phyloP scores from a whole-genome alignment of 2,113 vertebrate genomes.

The Stegastes partitus region DNA sequence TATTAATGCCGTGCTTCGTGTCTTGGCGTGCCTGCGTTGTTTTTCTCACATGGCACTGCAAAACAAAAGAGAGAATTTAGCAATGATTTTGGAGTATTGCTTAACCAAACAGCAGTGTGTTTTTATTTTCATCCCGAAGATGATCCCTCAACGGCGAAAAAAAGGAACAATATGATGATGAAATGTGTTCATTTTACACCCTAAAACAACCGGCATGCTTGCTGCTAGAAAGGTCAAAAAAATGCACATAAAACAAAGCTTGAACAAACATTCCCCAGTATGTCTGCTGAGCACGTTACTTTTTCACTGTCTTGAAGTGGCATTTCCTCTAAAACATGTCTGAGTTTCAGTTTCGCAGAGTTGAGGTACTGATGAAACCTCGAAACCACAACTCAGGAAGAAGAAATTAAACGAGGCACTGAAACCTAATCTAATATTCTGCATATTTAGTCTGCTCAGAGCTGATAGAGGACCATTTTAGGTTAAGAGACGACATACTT shows the following conservation, averaged over 20 bases:
- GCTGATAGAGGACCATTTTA: neutral
- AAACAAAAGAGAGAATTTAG: constrained; percentile 58
- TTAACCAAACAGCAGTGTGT: neutral
- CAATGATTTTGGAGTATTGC: constrained; percentile 44
- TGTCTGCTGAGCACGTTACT: constrained; percentile 28
- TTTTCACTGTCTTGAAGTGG: constrained; percentile 30
- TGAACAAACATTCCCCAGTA: constrained; percentile 32
- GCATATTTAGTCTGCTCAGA: constrained; percentile 3
- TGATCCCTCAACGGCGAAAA: constrained; percentile 22
- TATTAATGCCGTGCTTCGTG: constrained; percentile 34
- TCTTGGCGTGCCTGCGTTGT: constrained; percentile 61
- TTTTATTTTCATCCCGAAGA: constrained; percentile 23
- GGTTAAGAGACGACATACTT: neutral
- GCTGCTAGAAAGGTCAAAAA: constrained; percentile 14
- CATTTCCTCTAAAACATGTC: constrained; percentile 36
- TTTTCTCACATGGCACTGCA: constrained; percentile 51
- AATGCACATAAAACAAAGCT: neutral
- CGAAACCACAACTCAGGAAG: constrained; percentile 4
- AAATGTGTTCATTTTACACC: constrained; percentile 49
- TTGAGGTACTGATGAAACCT: constrained; percentile 33
- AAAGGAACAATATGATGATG: constrained; percentile 51
- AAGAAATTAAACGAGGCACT: constrained; percentile 13
- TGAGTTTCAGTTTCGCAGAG: constrained; percentile 25
- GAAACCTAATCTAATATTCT: constrained; percentile 11
- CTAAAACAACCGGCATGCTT: constrained; percentile 5